These are phyloP conservation scores for Microctenopoma stevenorrisi DNA, from an alignment of 2,797 vertebrate species.

Conservation along the genomic window DNA sequence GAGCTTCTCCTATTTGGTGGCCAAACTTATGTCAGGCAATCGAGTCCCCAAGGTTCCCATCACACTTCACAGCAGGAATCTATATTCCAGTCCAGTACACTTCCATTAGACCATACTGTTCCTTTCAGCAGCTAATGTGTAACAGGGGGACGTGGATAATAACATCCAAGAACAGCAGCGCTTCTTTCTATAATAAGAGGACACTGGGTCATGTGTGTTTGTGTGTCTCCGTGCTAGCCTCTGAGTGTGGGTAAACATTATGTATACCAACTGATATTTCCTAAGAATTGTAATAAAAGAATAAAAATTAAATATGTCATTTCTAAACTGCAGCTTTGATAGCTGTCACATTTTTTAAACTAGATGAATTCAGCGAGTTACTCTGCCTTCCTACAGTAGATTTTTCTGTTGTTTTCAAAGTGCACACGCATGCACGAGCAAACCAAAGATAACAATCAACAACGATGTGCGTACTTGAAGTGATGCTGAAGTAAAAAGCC, in stretches of 20 bases:
- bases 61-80: constrained; percentile 68
- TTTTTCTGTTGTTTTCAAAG: constrained; percentile 8
- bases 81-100: constrained; percentile 77
- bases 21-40: constrained; percentile 73
- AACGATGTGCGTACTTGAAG: not conserved
- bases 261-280: not conserved
- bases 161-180: constrained; percentile 58
- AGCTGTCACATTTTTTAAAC: not conserved
- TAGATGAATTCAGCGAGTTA: not conserved
- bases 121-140: constrained; percentile 74
- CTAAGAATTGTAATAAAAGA: not conserved
- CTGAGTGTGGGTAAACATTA: not conserved
- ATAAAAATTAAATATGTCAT: too few relatives aligned
- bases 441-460: constrained; percentile 3
- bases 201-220: constrained; percentile 21
- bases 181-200: constrained; percentile 40
- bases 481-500: not conserved
- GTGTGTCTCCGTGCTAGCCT: constrained; percentile 16
- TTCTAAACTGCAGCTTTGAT: too few relatives aligned
- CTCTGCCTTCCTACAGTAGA: not conserved
- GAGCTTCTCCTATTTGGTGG: constrained; percentile 56
- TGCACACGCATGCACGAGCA: not conserved
- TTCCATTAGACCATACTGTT: constrained; percentile 75
- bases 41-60: constrained; percentile 66
- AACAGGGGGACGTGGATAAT: constrained; percentile 67